Evolutionary conservation across 2,888 invertebrate species (phyloP).

Genomic region (Elmis aenea): DNA sequence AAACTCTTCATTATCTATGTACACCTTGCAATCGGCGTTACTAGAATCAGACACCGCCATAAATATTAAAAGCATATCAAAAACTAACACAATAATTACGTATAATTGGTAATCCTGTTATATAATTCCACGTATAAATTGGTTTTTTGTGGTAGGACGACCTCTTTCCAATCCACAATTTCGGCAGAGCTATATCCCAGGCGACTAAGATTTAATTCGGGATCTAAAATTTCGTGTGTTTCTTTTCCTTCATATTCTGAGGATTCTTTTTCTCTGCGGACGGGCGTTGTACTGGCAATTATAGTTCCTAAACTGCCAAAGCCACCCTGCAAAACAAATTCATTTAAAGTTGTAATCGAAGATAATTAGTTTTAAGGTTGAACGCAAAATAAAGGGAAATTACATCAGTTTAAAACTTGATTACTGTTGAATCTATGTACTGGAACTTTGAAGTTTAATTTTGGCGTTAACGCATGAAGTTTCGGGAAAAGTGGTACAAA

Average conservation of each 20-base stretch:
- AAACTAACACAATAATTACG: conserved; percentile 42
- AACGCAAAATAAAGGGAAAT: too few relatives aligned
- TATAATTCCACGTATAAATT: conserved; percentile 63
- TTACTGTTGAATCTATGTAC: too few relatives aligned
- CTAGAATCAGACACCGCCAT: too few relatives aligned
- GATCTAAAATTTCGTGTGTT: conserved; percentile 43
- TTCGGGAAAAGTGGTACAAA: too few relatives aligned
- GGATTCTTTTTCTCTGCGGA: conserved; percentile 35
- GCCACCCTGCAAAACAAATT: conserved; percentile 12
- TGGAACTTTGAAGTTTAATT: too few relatives aligned
- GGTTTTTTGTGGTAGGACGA: conserved; percentile 61
- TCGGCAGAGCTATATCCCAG: conserved; percentile 55
- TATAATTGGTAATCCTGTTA: conserved; percentile 60
- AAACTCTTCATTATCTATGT: conserved; percentile 61
- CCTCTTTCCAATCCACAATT: conserved; percentile 59
- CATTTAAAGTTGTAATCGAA: neutral
- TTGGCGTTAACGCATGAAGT: too few relatives aligned
- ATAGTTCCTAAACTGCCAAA: conserved; percentile 29
- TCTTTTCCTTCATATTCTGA: conserved; percentile 41
- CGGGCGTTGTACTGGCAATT: conserved; percentile 29
- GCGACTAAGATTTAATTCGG: conserved; percentile 51
- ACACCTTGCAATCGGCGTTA: conserved; percentile 63
- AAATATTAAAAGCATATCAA: conserved; percentile 6
- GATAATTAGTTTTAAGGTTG: too few relatives aligned
- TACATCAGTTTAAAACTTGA: too few relatives aligned